Percentiles rank a stretch among this genome's conserved stretches.
These are phyloP conservation scores for Papilio glaucus DNA, from an alignment of 1,140 invertebrate species.

Conservation along the genomic window DNA sequence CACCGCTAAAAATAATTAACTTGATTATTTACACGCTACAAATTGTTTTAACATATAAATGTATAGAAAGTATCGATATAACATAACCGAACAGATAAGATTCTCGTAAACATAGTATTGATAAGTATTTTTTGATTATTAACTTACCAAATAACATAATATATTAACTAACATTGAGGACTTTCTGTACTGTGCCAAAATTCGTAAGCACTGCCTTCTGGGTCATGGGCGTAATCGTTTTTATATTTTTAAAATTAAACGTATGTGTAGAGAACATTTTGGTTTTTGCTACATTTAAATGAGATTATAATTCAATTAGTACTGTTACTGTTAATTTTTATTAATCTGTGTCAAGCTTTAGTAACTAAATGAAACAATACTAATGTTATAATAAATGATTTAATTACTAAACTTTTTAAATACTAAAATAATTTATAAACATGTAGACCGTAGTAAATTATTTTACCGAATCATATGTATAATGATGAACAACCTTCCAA, in stretches of 20 bases:
- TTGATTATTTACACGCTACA: no score
- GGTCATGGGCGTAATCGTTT: conserved; percentile 6
- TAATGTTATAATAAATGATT: no score
- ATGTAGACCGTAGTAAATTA: no score
- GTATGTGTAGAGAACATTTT: not conserved
- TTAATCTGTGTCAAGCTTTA: no score
- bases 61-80: not conserved
- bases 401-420: no score
- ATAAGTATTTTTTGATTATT: not conserved
- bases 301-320: not conserved
- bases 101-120: not conserved
- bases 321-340: no score
- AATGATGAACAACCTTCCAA: no score
- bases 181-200: not conserved
- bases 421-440: no score
- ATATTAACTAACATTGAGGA: not conserved
- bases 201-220: conserved; percentile 14
- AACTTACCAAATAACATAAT: not conserved
- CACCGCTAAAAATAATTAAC: not conserved
- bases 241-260: conserved; percentile 3
- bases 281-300: not conserved
- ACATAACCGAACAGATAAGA: not conserved
- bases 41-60: no score
- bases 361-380: no score
- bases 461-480: no score